These are phyloP conservation scores for Paguma larvata DNA, from an alignment of 2,797 vertebrate species.

Conservation along the genomic window DNA sequence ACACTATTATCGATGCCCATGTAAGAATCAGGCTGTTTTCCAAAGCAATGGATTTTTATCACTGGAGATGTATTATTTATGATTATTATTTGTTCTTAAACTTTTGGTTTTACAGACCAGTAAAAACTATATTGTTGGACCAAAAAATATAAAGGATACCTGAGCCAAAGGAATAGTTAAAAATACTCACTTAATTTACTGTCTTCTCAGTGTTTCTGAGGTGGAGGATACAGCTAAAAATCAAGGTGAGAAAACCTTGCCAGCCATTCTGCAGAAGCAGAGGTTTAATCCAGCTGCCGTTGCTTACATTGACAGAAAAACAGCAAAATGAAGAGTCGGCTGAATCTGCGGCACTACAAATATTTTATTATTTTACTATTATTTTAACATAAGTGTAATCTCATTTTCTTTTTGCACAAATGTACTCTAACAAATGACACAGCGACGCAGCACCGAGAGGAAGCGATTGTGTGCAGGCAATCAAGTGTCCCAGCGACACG, in stretches of 20 bases:
- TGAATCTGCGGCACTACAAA: not conserved
- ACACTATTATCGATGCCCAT: not conserved
- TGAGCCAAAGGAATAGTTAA: not conserved
- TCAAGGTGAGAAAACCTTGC: too few species aligned
- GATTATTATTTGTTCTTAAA: not conserved
- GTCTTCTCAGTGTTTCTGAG: not conserved
- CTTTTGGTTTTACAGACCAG: not conserved
- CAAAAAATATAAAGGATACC: not conserved
- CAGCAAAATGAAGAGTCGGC: not conserved
- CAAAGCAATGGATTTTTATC: not conserved
- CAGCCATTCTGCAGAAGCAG: not conserved
- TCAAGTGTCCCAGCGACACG: fast-evolving
- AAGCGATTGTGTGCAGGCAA: too few species aligned
- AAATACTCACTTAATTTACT: not conserved
- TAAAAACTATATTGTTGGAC: not conserved
- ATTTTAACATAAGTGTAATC: not conserved
- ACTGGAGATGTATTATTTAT: not conserved
- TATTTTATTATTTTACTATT: too few species aligned
- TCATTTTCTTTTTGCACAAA: not conserved
- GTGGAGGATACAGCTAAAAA: not conserved
- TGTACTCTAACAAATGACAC: not conserved
- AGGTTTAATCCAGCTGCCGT: fast-evolving
- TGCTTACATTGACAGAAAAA: too few species aligned
- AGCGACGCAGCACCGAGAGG: fast-evolving
- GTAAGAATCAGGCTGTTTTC: not conserved